These are phyloP conservation scores for Pandemis corylana DNA, from an alignment of 2,888 invertebrate genomes.

Conservation along the genomic window DNA sequence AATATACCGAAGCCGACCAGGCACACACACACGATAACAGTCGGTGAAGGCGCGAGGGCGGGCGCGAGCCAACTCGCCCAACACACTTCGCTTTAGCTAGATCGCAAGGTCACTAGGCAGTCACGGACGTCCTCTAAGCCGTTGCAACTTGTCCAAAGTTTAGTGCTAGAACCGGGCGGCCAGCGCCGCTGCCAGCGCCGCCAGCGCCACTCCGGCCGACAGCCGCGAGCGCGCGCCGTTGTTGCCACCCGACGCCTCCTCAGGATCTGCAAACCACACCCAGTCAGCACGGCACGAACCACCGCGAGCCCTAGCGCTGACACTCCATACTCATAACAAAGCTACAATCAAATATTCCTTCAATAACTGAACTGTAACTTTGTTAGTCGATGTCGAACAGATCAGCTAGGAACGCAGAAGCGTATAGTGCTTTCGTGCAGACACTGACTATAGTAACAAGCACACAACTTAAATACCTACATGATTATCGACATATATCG, in stretches of 20 bases:
- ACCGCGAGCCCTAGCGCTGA: background rate
- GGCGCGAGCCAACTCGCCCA: conserved; percentile 36
- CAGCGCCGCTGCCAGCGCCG: conserved; percentile 37
- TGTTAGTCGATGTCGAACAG: background rate
- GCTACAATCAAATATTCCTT: background rate
- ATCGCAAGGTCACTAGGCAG: conserved; percentile 49
- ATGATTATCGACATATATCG: background rate
- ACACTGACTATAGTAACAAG: conserved; percentile 2
- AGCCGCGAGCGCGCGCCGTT: conserved; percentile 51
- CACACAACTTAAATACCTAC: background rate
- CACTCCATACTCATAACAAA: conserved; percentile 27
- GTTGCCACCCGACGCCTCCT: conserved; percentile 53
- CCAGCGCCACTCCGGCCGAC: conserved; percentile 7
- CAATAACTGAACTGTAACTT: background rate
- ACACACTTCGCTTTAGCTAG: conserved; percentile 63
- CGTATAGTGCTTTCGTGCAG: conserved; percentile 13
- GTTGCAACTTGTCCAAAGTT: conserved; percentile 30
- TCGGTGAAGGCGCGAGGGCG: conserved; percentile 62
- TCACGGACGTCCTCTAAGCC: conserved; percentile 49
- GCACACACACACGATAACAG: conserved; percentile 73
- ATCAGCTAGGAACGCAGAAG: conserved; percentile 9
- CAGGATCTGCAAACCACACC: conserved; percentile 53
- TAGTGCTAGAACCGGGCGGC: conserved; percentile 41
- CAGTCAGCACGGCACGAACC: conserved; percentile 10
- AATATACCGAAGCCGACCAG: conserved; percentile 73